phyloP scores from a whole-genome alignment of 2,888 invertebrate species.

The Eupithecia subfuscata region DNA sequence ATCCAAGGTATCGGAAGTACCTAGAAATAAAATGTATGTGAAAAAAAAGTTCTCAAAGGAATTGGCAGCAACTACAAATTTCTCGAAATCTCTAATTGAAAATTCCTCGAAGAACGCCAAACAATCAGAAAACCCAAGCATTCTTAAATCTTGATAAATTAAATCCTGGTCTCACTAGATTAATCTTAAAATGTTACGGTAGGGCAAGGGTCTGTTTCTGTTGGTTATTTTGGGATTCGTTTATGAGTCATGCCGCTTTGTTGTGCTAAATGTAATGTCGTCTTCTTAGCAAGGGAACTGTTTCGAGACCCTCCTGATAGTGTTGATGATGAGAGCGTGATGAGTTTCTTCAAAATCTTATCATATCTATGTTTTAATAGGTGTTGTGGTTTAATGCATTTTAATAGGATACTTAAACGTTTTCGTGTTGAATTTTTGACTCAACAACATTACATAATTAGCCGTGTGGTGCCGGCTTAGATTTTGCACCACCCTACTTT shows the following conservation, averaged over 20 bases:
- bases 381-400: neutral
- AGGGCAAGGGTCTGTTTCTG: slow-evolving; percentile 25
- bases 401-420: neutral
- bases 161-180: slow-evolving; percentile 11
- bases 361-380: neutral
- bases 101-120: neutral
- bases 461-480: neutral
- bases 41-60: neutral
- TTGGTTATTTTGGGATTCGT: slow-evolving; percentile 39
- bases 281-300: neutral
- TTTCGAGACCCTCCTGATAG: neutral
- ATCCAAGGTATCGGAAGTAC: slow-evolving; percentile 5
- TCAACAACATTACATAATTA: neutral
- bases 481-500: neutral
- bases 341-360: neutral
- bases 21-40: neutral
- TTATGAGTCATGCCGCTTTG: slow-evolving; percentile 42
- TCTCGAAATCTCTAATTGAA: neutral
- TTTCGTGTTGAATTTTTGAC: neutral
- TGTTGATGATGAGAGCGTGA: no score
- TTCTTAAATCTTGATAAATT: slow-evolving; percentile 1
- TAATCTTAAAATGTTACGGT: slow-evolving; percentile 27
- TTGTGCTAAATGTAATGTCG: slow-evolving; percentile 33
- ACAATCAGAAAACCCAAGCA: neutral
- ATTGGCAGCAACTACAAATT: neutral